Conservation (phyloP, 2,797 vertebrate species). For the Muraenolepis orangiensis region DNA sequence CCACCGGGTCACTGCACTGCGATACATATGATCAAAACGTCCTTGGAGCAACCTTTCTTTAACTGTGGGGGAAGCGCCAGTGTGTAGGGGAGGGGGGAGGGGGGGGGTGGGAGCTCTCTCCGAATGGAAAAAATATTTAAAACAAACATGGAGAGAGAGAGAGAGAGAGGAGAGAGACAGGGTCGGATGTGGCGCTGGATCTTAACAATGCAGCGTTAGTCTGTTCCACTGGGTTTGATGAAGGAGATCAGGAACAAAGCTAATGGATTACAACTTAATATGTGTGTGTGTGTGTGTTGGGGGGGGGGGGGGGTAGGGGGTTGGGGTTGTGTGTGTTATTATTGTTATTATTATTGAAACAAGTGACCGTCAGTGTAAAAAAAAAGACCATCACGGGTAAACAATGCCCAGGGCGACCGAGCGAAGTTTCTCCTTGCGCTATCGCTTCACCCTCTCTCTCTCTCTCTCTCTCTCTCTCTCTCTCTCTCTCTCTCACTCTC, state of each 20-base stretch:
- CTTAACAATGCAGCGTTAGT: constrained; percentile 71
- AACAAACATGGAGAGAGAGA: too few relatives aligned
- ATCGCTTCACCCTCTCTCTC: too few relatives aligned
- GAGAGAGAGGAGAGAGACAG: too few relatives aligned
- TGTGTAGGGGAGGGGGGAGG: too few relatives aligned
- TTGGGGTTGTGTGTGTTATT: background rate
- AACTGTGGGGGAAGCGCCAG: too few relatives aligned
- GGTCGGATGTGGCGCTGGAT: too few relatives aligned
- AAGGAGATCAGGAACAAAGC: constrained; percentile 48
- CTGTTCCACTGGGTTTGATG: constrained; percentile 62
- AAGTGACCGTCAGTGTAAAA: constrained; percentile 37
- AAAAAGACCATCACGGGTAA: background rate
- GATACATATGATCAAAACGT: background rate
- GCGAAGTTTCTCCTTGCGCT: too few relatives aligned
- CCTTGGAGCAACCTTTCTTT: background rate
- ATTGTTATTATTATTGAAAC: constrained; percentile 59
- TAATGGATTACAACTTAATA: constrained; percentile 76
- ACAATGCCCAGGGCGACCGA: background rate
- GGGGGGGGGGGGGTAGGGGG: too few relatives aligned
- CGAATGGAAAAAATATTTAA: too few relatives aligned
- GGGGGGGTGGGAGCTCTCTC: too few relatives aligned
- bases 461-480: too few relatives aligned
- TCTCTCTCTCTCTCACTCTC: too few relatives aligned
- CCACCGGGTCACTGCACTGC: background rate
- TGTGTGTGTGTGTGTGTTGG: constrained; percentile 35